A percentile compares a stretch with the other conserved stretches of the same genome.
Conservation (phyloP, 2,113 vertebrate genomes). For the Alethe castanea region DNA sequence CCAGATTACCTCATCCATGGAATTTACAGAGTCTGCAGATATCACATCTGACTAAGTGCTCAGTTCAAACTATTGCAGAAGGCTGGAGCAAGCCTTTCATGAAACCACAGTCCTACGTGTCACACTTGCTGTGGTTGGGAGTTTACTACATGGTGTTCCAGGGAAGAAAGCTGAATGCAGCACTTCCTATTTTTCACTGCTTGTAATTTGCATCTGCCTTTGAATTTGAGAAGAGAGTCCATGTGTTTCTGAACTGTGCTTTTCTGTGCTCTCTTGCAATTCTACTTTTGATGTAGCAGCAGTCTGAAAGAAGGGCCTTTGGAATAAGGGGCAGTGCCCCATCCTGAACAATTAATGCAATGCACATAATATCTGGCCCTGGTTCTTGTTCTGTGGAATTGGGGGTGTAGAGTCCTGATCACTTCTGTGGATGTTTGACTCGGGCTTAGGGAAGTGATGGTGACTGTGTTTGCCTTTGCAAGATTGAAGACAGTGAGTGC, state of each 20-base stretch:
- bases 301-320: background rate
- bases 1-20: background rate
- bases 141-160: background rate
- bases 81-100: background rate
- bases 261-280: background rate
- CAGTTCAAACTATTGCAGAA: background rate
- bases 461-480: background rate
- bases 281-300: background rate
- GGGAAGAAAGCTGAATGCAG: slow-evolving; percentile 34
- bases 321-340: background rate
- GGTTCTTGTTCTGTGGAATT: background rate
- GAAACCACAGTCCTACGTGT: background rate
- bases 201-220: background rate
- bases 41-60: background rate
- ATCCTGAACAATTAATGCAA: background rate
- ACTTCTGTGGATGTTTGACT: background rate
- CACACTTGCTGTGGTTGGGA: background rate
- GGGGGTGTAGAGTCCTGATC: background rate
- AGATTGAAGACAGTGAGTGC: background rate
- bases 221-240: background rate
- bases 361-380: background rate
- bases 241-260: background rate
- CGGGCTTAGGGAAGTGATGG: background rate
- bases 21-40: background rate
- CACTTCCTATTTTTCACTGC: background rate